phyloP scores from a whole-genome alignment of 2,888 invertebrate genomes.

The Suillia variegata region DNA sequence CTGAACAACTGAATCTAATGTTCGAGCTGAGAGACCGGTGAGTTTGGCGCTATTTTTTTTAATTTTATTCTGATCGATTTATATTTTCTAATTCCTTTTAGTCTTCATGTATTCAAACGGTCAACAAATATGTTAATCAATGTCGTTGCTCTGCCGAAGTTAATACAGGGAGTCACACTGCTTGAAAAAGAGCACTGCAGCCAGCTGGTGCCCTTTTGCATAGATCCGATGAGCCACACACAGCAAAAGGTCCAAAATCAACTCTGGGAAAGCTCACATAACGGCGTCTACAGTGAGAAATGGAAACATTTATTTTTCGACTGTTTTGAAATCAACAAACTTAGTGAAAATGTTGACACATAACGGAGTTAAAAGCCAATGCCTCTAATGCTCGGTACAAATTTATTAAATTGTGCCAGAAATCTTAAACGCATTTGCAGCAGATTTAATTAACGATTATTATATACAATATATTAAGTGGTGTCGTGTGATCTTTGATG shows the following conservation, averaged over 20 bases:
- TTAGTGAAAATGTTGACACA: not conserved
- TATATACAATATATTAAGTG: no score
- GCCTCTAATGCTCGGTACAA: no score
- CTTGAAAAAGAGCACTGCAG: not conserved
- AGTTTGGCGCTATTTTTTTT: no score
- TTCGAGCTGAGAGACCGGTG: no score
- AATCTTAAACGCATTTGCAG: no score
- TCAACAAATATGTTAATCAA: slow-evolving; percentile 36
- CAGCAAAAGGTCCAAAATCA: slow-evolving; percentile 6
- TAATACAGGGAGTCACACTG: slow-evolving; percentile 32
- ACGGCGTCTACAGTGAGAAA: slow-evolving; percentile 8
- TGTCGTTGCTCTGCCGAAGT: slow-evolving; percentile 28
- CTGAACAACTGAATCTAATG: not conserved
- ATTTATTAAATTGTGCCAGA: no score
- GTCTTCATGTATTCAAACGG: slow-evolving; percentile 33
- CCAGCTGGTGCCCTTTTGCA: slow-evolving; percentile 30
- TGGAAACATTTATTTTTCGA: slow-evolving; percentile 32
- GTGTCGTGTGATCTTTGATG: no score
- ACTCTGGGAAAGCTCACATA: slow-evolving; percentile 18
- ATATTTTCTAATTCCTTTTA: no score
- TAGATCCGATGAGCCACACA: slow-evolving; percentile 8
- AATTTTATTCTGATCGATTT: no score
- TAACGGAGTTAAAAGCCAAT: not conserved
- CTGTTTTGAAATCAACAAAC: no score
- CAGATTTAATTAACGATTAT: no score